A percentile compares a stretch with the other conserved stretches of the same genome.
Conservation (phyloP, 1,140 invertebrate genomes). For the Bicyclus anynana region DNA sequence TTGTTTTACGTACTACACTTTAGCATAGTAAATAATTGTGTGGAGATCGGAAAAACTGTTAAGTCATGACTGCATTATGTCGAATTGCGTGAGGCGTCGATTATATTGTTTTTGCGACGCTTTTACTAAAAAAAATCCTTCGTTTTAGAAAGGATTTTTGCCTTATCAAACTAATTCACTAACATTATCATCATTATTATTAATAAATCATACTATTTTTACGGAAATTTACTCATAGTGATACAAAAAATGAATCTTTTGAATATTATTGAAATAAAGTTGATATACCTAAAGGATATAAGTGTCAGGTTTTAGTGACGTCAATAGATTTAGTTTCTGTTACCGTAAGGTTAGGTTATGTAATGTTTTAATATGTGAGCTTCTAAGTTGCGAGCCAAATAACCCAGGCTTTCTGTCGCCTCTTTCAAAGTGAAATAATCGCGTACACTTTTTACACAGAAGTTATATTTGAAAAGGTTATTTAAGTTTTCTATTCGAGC, state of each 20-base stretch:
- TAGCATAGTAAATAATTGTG: background rate
- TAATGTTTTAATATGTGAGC: constrained; percentile 33
- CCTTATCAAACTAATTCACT: too few relatives aligned
- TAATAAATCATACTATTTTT: too few relatives aligned
- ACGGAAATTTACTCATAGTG: too few relatives aligned
- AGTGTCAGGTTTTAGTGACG: constrained; percentile 14
- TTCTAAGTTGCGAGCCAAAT: background rate
- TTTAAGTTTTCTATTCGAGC: background rate
- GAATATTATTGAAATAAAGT: constrained; percentile 5
- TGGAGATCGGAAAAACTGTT: constrained; percentile 7
- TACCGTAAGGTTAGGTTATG: constrained; percentile 59
- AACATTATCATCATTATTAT: too few relatives aligned
- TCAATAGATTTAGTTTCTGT: constrained; percentile 26
- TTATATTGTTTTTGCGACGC: constrained; percentile 10
- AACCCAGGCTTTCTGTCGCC: background rate
- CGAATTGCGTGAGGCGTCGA: constrained; percentile 44
- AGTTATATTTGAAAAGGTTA: background rate
- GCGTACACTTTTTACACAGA: background rate
- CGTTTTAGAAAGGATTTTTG: too few relatives aligned
- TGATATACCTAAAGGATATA: background rate
- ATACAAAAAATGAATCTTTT: background rate
- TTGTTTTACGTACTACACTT: constrained; percentile 3
- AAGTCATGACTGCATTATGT: constrained; percentile 65
- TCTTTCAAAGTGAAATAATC: background rate
- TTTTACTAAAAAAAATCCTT: too few relatives aligned